Base-by-base conservation (phyloP, 2,113 vertebrate genomes). In the Hemicordylus capensis region DNA sequence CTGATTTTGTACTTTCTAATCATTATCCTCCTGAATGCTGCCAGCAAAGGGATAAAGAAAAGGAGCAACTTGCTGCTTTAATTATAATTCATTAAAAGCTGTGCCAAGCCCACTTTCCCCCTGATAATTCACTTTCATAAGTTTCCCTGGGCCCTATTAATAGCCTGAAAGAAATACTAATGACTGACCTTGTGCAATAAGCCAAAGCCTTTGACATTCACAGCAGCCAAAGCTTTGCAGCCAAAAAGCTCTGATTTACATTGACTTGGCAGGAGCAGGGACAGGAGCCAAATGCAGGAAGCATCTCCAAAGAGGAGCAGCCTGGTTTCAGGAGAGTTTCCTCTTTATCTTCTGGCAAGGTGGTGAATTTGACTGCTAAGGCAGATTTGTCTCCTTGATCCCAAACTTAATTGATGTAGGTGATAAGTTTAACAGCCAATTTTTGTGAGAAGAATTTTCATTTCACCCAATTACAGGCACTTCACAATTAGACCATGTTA, bases 51-150 rank as follows among this genome's bases (percentile, higher is more conserved):
- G 73, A 46, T 61, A 77, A 67, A 28, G n/a, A 58, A 91, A 86
- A 87, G 93, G 92, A 94, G 96, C 96, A 95, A 94, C 83, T 90
- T 79, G 76, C 85, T 94, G 90, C 86, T 93, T 93, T 92, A 91
- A 91, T 94, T 89, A 66, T 89, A 77, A 19, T 91, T 93, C 93
- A 88, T 90, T 89, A 91, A 91, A 93, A 96, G 93, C 94, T 88
- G 92, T 94, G 91, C 91, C 89, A 89, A 92, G 91, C 69, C 93
- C 84, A 3, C 87, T 93, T 90, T 67, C 54, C 92, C 84, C 90
- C 77, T 85, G 90, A 90, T 92, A 86, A 94, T 92, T 88, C 87
- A 82, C 91, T 95, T 88, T 28, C 90, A 78, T 84, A 93, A 89
- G 90, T 90, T 93, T 95, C 88, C 93, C 59, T 86, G 91, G 85